phyloP scores from a whole-genome alignment of 2,888 invertebrate genomes.

The Slavum lentiscoides region DNA sequence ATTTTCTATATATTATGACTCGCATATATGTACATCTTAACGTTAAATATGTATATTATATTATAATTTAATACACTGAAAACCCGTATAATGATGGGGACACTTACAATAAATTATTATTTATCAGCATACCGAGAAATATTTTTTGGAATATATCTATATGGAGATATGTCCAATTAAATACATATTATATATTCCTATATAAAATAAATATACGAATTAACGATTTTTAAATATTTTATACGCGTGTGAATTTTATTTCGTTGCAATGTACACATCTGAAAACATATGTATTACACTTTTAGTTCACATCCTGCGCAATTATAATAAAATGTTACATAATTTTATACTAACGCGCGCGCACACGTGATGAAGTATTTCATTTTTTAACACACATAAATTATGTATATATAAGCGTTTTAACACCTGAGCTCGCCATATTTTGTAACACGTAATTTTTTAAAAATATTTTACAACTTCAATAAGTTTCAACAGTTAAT shows the following conservation, averaged over 20 bases:
- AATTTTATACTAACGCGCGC: neutral
- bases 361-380: no score
- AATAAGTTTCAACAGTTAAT: no score
- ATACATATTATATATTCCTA: neutral
- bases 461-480: no score
- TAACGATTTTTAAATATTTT: neutral
- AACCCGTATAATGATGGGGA: neutral
- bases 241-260: constrained; percentile 2
- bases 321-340: constrained; percentile 1
- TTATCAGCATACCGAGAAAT: neutral
- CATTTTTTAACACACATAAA: neutral
- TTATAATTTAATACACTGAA: neutral
- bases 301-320: neutral
- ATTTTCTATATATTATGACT: no score
- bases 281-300: neutral
- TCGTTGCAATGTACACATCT: neutral
- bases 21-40: no score
- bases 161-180: neutral
- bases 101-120: neutral
- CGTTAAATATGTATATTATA: neutral
- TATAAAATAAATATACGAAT: neutral
- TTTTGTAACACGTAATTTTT: neutral
- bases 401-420: neutral
- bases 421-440: neutral
- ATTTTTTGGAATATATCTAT: neutral